phyloP scores from a whole-genome alignment of 2,113 vertebrate genomes.

The Rhadina sibilatrix region DNA sequence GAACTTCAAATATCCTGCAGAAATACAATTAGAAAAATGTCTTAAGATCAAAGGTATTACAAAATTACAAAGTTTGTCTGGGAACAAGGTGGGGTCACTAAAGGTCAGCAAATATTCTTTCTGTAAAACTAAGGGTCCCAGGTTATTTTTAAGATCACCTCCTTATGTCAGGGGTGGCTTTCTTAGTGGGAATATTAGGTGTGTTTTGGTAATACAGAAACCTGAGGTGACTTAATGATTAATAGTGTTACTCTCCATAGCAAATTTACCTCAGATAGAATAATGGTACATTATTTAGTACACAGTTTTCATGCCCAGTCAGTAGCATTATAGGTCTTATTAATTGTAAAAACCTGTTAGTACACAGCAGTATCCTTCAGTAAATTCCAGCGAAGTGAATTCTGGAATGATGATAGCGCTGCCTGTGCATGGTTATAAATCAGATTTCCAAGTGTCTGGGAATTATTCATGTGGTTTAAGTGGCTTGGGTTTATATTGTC shows the following conservation, averaged over 20 bases:
- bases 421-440: background rate
- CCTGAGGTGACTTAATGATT: background rate
- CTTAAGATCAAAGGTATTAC: background rate
- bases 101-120: background rate
- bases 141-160: background rate
- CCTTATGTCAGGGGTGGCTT: background rate
- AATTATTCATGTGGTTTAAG: conserved; percentile 1
- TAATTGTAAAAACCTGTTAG: background rate
- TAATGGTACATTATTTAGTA: background rate
- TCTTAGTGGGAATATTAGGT: background rate
- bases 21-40: background rate
- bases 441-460: background rate
- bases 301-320: background rate
- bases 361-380: background rate
- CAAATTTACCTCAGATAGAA: background rate
- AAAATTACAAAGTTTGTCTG: background rate
- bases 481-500: background rate
- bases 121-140: background rate
- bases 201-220: background rate
- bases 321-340: background rate
- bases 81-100: background rate
- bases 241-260: background rate
- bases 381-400: background rate
- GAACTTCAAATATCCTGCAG: background rate
- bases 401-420: background rate